Conservation (phyloP, 2,888 invertebrate genomes). For the Sphaerophoria rueppellii region DNA sequence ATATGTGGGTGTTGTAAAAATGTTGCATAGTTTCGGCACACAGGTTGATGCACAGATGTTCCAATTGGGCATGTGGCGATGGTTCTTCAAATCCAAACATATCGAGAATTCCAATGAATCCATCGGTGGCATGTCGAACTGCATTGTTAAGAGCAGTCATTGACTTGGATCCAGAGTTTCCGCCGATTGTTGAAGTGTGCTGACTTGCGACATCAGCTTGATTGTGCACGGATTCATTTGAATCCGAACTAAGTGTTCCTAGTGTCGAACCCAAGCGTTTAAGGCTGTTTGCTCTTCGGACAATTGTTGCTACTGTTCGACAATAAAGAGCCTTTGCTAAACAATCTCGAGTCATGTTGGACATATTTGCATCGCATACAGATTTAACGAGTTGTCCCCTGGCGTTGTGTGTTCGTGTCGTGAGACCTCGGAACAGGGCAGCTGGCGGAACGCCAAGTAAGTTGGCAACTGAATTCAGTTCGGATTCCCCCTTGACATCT, state of each 20-base stretch:
- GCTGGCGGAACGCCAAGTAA: slow-evolving; percentile 86
- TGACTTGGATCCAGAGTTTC: slow-evolving; percentile 92
- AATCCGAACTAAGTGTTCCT: slow-evolving; percentile 94
- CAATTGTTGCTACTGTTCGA: slow-evolving; percentile 96
- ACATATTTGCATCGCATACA: slow-evolving; percentile 92
- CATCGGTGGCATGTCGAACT: slow-evolving; percentile 95
- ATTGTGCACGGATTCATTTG: slow-evolving; percentile 95
- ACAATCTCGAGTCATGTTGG: slow-evolving; percentile 93
- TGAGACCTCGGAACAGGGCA: slow-evolving; percentile 87
- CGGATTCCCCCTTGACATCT: slow-evolving; percentile 91
- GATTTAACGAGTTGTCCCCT: slow-evolving; percentile 91
- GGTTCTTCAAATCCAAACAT: slow-evolving; percentile 99
- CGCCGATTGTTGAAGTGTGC: slow-evolving; percentile 91
- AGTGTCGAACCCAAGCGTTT: slow-evolving; percentile 91
- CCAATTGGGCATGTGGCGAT: slow-evolving; percentile 91
- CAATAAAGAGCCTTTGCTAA: slow-evolving; percentile 96
- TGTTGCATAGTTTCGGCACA: slow-evolving; percentile 99
- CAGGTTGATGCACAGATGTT: slow-evolving; percentile 96
- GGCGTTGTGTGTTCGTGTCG: slow-evolving; percentile 90
- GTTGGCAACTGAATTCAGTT: slow-evolving; percentile 93
- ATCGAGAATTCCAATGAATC: slow-evolving; percentile 96
- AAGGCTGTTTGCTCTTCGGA: slow-evolving; percentile 94
- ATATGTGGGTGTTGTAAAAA: slow-evolving; percentile 98
- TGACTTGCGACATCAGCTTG: slow-evolving; percentile 93
- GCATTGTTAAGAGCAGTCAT: slow-evolving; percentile 96